Evolutionary conservation across 1,140 invertebrate species (phyloP), one percentile per base, ranked within the genome.

Genomic region (Drosophila chauvacae): DNA sequence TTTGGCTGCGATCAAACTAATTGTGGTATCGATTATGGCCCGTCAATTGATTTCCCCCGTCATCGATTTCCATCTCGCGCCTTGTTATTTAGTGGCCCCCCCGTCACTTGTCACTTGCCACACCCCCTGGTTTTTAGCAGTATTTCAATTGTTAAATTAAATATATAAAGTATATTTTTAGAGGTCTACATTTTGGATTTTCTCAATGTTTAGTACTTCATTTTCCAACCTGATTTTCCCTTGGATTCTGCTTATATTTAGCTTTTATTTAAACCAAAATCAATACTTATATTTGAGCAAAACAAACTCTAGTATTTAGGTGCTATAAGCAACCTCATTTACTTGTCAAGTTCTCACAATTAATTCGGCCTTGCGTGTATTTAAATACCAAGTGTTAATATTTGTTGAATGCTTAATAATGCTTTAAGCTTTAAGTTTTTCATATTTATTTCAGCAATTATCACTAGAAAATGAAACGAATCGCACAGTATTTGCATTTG

Each of bases 11-110:
- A 51, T 58, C 53, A 41, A 26, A 66, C 80, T 82, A 86, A 86
- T 86, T 86, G 82, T 77, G 82, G 82, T 79, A 65, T 79, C 74
- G 85, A 87, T 85, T 86, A 85, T 85, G 65, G 69, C 83, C 45
- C 73, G 60, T 70, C 80, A 84, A 76, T 65, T 50, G 37, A 59
- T 42, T 56, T 47, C 30, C 18, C 56, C 48, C 35, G 14, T 39
- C 53, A 23, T 44, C 48, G 37, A 51, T 50, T 58, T 42, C 41
- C 42, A 56, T 35, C 30, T 7, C 26, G 20, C 65, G 18, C 45
- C 51, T 77, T 26, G 55, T 64, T 62, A 62, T 65, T 41, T 37
- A 50, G 28, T 39, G 41, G 23, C 57, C 57, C 58, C 11, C 69
- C 62, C 48, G 23, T 10, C 42, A 47, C 59, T 66, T 66, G 63